These are phyloP conservation scores for Hydropsyche tenuis DNA, from an alignment of 1,140 invertebrate species.

Conservation along the genomic window DNA sequence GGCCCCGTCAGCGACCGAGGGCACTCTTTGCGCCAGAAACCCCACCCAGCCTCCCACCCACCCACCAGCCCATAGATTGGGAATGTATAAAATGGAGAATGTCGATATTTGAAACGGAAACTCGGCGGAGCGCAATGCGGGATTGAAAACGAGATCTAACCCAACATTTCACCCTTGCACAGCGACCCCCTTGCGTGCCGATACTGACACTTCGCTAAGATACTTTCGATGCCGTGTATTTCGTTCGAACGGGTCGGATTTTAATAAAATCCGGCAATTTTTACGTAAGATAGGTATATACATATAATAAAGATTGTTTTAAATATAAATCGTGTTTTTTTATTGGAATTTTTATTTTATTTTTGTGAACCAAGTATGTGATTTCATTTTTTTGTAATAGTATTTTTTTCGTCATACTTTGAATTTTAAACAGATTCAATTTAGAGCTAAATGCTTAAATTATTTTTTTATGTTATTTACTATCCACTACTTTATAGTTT, in stretches of 20 bases:
- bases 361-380: too few species aligned
- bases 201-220: conserved; percentile 22
- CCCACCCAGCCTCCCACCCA: not conserved
- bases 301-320: too few species aligned
- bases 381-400: too few species aligned
- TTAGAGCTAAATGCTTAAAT: too few species aligned
- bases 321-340: too few species aligned
- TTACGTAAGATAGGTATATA: not conserved
- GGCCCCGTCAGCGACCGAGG: too few species aligned
- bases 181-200: not conserved
- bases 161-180: not conserved
- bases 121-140: conserved; percentile 35
- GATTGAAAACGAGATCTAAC: conserved; percentile 21
- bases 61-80: conserved; percentile 2
- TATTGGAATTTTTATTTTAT: too few species aligned
- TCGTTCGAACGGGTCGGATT: not conserved
- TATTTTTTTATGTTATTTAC: too few species aligned
- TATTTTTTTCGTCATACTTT: too few species aligned
- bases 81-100: conserved; percentile 39
- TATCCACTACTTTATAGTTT: too few species aligned
- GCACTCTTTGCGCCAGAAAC: too few species aligned
- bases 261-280: conserved; percentile 13
- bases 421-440: too few species aligned
- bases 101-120: conserved; percentile 46
- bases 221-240: conserved; percentile 1